Evolutionary conservation across 2,113 vertebrate species (phyloP), one percentile per base, ranked within the genome.

Genomic region (Bujurquina vittata): DNA sequence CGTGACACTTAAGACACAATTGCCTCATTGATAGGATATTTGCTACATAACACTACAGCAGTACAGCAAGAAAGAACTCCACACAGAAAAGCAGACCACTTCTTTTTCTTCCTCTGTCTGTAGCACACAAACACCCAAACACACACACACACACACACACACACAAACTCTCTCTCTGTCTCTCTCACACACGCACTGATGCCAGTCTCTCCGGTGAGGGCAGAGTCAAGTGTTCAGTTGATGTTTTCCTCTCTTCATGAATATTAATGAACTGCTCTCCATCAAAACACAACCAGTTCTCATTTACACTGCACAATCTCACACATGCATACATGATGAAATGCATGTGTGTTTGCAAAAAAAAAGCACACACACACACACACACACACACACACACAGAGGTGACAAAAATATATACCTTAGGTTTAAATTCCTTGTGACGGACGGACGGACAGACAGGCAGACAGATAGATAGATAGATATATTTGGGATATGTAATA

Each of bases 161-260:
- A 56, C 14, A 7, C 11, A 56, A 10, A 22, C 55, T 23, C n/a
- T 56, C 10, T 12, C 0, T 23, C 6, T 11, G 9, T 22, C 1
- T 56, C 3, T 22, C 0, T 22, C 20, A 37, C 52, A 17, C 37
- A 1, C n/a, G 0, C 55, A 35, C 31, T 11, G n/a, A 82, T 10
- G 54, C 78, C 20, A 22, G 84, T 73, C 60, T 83, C 80, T 75
- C 82, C 79, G 61, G 84, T 31, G 87, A 92, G 89, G 88, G 83
- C 87, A 88, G 87, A 91, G 88, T 93, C 88, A 93, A 92, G 89
- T 85, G 89, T 91, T 91, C 17, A 5, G 82, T 81, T 90, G 84
- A 88, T 91, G 91, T 92, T 92, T 92, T 93, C 72, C 77, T 88
- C 87, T 74, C n/a, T 35, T 83, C 76, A 91, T 92, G 85, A 92